phyloP scores from a whole-genome alignment of 2,113 vertebrate species.

The Ailurus styani region DNA sequence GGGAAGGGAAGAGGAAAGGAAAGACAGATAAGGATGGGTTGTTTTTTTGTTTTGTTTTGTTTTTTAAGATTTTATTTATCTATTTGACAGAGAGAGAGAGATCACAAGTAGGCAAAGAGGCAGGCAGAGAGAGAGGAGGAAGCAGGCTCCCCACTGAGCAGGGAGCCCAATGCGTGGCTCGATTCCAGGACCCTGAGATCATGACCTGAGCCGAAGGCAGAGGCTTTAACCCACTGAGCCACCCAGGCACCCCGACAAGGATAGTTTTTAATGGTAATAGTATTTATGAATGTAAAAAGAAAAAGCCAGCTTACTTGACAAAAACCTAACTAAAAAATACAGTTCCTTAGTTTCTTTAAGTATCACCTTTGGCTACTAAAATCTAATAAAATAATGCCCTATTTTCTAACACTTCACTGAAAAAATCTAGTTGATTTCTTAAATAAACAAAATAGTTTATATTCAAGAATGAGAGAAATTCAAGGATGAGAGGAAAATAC shows the following conservation, averaged over 20 bases:
- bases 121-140: too few species aligned
- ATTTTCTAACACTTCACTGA: background rate
- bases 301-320: background rate
- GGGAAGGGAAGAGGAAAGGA: background rate
- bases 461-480: background rate
- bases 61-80: too few species aligned
- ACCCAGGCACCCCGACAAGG: too few species aligned
- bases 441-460: background rate
- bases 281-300: background rate
- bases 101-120: too few species aligned
- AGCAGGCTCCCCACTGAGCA: too few species aligned
- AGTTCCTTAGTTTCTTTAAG: background rate
- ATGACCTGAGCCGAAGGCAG: too few species aligned
- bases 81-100: too few species aligned
- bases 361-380: background rate
- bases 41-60: too few species aligned
- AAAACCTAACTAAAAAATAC: background rate
- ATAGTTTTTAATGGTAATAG: background rate
- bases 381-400: background rate
- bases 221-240: too few species aligned
- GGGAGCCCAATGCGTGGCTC: too few species aligned
- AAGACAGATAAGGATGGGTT: background rate
- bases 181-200: too few species aligned
- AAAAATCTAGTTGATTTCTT: constrained; percentile 17
- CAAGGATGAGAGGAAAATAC: background rate